Base-by-base conservation (phyloP, 1,140 invertebrate species). In the Mactra quadrangularis region DNA sequence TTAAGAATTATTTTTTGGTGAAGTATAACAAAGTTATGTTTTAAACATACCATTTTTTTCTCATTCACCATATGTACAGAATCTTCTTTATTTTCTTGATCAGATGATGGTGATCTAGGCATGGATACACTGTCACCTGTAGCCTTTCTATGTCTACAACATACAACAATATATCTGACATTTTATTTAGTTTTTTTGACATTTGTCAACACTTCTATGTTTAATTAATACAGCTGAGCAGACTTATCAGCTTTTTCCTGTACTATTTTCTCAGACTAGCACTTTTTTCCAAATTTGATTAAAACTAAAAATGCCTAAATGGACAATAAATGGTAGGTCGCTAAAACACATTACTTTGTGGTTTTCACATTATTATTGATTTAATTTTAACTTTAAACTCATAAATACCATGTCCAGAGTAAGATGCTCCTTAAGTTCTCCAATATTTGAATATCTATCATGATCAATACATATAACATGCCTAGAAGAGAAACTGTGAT, bases 401-500 rank as follows among this genome's bases (percentile, higher is more conserved):
- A 1, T 35, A 7, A 22, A 25, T 59, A 81, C 77, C 55, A 57
- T 57, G 38, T 81, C 41, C 17, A 19, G 0, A 3, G 41, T n/a
- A 7, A 81, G 25, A 25, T 47, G 57, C 2, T 31, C 3, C 29
- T 81, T 81, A 6, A 81, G 22, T 27, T 81, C 66, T 19, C 31
- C 33, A 27, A 81, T 38, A 9, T 19, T 81, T 22, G 68, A 41
- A 29, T 59, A 81, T 4, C 55, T 27, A 7, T 31, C 29, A 7
- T 47, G 64, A 55, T 81, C 66, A 27, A 81, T 15, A 45, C 77
- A 81, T n/a, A 81, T 60, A 33, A 59, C 53, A 3, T 57, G 64
- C 33, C 77, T 13, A 38, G 64, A 71, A 60, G 62, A 41, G 29
- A 81, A 70, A 68, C 66, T 81, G 35, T 81, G 66, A 59, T 71